These are phyloP conservation scores for Notodonta ziczac DNA, from an alignment of 2,888 invertebrate genomes.

Conservation along the genomic window DNA sequence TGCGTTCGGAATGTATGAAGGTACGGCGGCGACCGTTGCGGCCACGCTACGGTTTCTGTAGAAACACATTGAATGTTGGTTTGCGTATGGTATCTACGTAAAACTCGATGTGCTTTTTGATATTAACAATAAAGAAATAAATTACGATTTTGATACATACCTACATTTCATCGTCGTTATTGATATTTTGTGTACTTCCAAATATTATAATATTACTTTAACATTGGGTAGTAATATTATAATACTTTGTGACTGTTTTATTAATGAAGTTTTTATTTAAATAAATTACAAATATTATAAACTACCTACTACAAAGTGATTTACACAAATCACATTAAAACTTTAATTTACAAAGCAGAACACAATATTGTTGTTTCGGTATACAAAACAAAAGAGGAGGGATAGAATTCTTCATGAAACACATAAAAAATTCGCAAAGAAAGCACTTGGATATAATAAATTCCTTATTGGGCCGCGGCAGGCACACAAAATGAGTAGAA, in stretches of 20 bases:
- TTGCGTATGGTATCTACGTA: too few relatives aligned
- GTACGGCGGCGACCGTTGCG: conserved; percentile 8
- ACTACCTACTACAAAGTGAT: too few relatives aligned
- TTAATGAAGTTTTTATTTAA: not conserved
- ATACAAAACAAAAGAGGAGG: conserved; percentile 39
- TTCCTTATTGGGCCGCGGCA: conserved; percentile 70
- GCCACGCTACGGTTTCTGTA: not conserved
- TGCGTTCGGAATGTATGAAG: conserved; percentile 49
- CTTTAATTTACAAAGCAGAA: not conserved
- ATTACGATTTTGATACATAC: too few relatives aligned
- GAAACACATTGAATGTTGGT: not conserved
- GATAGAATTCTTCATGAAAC: conserved; percentile 49
- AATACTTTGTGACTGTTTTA: too few relatives aligned
- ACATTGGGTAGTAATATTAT: too few relatives aligned
- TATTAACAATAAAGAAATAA: too few relatives aligned
- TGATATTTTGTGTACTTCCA: too few relatives aligned
- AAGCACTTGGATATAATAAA: conserved; percentile 73
- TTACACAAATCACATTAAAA: not conserved
- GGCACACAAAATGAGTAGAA: conserved; percentile 79
- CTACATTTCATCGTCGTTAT: too few relatives aligned
- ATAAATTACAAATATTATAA: not conserved
- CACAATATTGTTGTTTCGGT: conserved; percentile 21
- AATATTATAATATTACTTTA: too few relatives aligned
- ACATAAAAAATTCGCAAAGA: conserved; percentile 59
- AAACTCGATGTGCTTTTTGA: too few relatives aligned